These are phyloP conservation scores for Caerostris extrusa DNA, from an alignment of 1,140 invertebrate genomes.

Conservation along the genomic window DNA sequence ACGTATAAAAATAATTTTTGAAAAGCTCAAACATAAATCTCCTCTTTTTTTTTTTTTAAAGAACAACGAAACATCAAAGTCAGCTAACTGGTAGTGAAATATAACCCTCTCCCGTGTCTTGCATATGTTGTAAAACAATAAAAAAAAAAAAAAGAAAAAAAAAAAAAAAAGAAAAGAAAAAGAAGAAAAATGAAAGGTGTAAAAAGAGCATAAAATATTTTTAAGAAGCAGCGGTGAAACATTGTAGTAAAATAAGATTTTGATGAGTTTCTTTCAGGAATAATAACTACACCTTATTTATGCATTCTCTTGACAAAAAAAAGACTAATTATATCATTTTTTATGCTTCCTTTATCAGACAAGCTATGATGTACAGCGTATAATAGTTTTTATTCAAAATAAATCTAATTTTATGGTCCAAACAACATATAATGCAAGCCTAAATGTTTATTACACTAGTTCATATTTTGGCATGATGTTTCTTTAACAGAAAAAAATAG, in stretches of 20 bases:
- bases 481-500: no score
- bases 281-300: neutral
- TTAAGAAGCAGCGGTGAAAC: neutral
- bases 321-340: neutral
- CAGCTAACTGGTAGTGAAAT: constrained; percentile 39
- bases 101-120: neutral
- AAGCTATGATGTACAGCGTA: neutral
- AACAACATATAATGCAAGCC: no score
- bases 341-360: neutral
- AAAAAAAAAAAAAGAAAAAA: neutral
- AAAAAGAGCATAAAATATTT: neutral
- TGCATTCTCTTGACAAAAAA: neutral
- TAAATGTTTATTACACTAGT: no score
- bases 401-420: neutral
- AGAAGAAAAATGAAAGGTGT: neutral
- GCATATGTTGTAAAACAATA: neutral
- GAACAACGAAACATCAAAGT: constrained; percentile 16
- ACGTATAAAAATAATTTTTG: neutral
- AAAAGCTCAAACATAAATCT: neutral
- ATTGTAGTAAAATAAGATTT: neutral
- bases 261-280: neutral
- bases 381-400: neutral
- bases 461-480: no score
- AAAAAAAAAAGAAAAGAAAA: neutral
- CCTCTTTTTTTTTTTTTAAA: neutral